Conservation (phyloP, 2,888 invertebrate species). For the Sesamia inferens region DNA sequence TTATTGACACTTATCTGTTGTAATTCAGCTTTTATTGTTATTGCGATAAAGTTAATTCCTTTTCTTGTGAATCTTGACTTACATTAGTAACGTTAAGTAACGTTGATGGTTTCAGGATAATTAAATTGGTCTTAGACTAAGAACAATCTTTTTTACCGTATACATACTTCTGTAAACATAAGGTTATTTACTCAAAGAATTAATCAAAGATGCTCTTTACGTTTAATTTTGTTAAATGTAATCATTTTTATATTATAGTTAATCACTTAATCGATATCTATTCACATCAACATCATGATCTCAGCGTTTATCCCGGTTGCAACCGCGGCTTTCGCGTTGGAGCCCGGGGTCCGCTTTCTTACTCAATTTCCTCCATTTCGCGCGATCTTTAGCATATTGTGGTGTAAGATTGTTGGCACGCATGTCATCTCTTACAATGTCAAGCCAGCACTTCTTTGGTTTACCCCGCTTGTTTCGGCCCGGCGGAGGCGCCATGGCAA, state of each 20-base stretch:
- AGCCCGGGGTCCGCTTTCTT: too few species aligned
- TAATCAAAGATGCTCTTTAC: background rate
- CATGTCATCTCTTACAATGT: rapidly evolving
- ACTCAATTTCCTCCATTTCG: too few species aligned
- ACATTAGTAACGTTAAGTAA: slow-evolving; percentile 9
- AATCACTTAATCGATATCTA: background rate
- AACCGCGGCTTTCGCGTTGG: too few species aligned
- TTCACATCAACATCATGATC: too few species aligned
- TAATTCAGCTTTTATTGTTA: slow-evolving; percentile 57
- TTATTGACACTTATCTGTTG: slow-evolving; percentile 60
- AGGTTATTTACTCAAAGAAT: background rate
- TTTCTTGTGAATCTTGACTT: slow-evolving; percentile 23
- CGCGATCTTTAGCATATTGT: too few species aligned
- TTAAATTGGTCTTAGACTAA: background rate
- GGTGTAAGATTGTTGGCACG: too few species aligned
- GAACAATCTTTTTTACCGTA: background rate
- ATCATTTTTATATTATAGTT: background rate
- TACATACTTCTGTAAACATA: background rate
- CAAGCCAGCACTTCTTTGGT: too few species aligned
- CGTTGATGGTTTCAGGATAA: slow-evolving; percentile 11
- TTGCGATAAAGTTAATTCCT: slow-evolving; percentile 47
- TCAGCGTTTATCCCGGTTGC: too few species aligned
- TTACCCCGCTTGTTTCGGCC: too few species aligned
- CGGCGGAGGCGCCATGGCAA: too few species aligned
- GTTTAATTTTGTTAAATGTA: background rate